Percentiles rank a stretch among this genome's conserved stretches.
Evolutionary conservation across 2,113 vertebrate species (phyloP).

Genomic region (Sinocyclocheilus grahami): DNA sequence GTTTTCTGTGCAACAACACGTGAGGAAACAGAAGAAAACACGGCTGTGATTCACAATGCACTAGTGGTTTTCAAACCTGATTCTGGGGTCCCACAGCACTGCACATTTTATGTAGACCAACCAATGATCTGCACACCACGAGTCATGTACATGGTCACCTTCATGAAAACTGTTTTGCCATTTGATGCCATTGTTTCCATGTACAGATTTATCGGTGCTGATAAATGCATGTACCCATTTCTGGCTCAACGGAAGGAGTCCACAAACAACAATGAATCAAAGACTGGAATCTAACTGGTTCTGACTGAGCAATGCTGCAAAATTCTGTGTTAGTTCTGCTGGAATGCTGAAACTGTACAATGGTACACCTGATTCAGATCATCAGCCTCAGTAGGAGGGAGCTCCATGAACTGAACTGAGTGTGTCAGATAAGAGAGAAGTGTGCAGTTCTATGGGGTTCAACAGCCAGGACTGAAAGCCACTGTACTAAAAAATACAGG

Average conservation of each 20-base stretch:
- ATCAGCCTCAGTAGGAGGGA: not conserved
- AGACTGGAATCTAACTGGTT: constrained; percentile 65
- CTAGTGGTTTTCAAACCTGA: not conserved
- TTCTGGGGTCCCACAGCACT: not conserved
- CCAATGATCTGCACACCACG: constrained; percentile 48
- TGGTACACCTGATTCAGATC: not conserved
- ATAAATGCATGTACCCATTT: constrained; percentile 92
- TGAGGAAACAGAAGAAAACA: too few relatives aligned
- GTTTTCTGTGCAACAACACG: too few relatives aligned
- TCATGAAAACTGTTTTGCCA: constrained; percentile 77
- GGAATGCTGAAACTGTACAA: constrained; percentile 11
- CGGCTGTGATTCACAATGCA: too few relatives aligned
- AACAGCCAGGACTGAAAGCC: not conserved
- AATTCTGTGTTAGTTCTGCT: not conserved
- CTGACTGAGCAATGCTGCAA: not conserved
- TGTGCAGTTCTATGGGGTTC: not conserved
- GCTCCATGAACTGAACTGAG: not conserved
- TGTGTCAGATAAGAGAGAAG: not conserved
- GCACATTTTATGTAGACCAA: constrained; percentile 33
- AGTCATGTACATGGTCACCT: constrained; percentile 50
- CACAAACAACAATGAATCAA: constrained; percentile 82
- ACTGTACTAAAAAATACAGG: not conserved
- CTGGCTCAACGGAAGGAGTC: constrained; percentile 84
- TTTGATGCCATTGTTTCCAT: constrained; percentile 89
- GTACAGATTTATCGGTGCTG: constrained; percentile 88